These are phyloP conservation scores for Ceramica pisi DNA, from an alignment of 2,888 invertebrate species.

Conservation along the genomic window DNA sequence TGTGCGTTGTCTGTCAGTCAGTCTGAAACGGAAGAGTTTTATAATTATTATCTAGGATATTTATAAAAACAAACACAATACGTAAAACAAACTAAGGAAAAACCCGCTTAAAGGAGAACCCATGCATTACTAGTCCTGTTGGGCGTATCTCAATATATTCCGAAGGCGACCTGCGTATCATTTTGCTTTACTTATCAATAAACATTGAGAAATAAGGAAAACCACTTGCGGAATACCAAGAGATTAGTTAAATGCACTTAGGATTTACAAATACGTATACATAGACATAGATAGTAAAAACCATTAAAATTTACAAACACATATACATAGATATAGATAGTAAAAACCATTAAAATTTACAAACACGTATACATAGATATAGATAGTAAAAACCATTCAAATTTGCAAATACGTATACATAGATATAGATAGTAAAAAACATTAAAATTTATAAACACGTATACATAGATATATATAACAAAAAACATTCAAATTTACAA, in stretches of 20 bases:
- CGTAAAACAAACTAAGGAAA: not conserved
- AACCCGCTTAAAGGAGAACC: not conserved
- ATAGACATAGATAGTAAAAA: too few relatives aligned
- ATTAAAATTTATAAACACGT: too few relatives aligned
- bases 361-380: too few relatives aligned
- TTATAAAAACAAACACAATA: not conserved
- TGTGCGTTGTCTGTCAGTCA: too few relatives aligned
- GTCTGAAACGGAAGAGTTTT: too few relatives aligned
- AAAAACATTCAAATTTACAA: too few relatives aligned
- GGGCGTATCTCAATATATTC: not conserved
- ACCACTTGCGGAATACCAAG: constrained; percentile 7
- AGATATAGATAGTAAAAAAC: too few relatives aligned
- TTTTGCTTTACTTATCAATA: constrained; percentile 11
- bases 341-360: not conserved
- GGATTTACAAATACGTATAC: not conserved
- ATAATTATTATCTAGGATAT: not conserved
- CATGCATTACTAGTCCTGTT: not conserved
- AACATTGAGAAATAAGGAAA: constrained; percentile 25
- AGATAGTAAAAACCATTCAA: too few relatives aligned
- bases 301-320: not conserved
- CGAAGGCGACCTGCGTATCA: not conserved
- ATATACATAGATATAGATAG: too few relatives aligned
- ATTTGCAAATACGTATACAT: not conserved
- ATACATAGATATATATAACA: too few relatives aligned
- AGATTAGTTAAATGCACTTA: not conserved